phyloP scores from a whole-genome alignment of 2,888 invertebrate genomes.

The Leptopilina myrica region DNA sequence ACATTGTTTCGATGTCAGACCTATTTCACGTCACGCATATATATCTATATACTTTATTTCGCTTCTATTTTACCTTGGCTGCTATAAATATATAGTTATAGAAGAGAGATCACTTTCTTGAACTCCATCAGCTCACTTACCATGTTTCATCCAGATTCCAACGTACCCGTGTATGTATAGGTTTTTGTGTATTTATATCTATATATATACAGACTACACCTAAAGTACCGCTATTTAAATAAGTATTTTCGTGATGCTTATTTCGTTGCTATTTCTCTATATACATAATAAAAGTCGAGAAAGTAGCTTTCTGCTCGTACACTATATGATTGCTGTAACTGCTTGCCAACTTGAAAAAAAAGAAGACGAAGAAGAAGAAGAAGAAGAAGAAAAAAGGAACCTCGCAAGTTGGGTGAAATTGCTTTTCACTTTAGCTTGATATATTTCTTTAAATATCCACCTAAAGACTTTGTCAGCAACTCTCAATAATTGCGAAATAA shows the following conservation, averaged over 20 bases:
- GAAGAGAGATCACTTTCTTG: slow-evolving; percentile 30
- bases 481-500: neutral
- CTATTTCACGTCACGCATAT: slow-evolving; percentile 12
- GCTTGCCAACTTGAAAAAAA: neutral
- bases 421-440: slow-evolving; percentile 11
- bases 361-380: neutral
- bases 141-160: slow-evolving; percentile 31
- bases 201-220: neutral
- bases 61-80: neutral
- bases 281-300: neutral
- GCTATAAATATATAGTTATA: slow-evolving; percentile 13
- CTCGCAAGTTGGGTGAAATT: slow-evolving; percentile 1
- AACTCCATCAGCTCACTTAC: slow-evolving; percentile 24
- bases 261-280: neutral
- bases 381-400: neutral
- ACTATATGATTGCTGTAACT: neutral
- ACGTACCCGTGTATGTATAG: too few relatives aligned
- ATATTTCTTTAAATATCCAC: slow-evolving; percentile 1
- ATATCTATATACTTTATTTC: neutral
- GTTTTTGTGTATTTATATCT: too few relatives aligned
- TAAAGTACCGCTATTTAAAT: slow-evolving; percentile 8
- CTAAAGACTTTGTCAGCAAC: neutral
- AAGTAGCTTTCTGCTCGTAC: neutral
- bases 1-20: slow-evolving; percentile 14
- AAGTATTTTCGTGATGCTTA: neutral